Base-by-base conservation (phyloP, 2,888 invertebrate species). In the Eumerus sabulonum region DNA sequence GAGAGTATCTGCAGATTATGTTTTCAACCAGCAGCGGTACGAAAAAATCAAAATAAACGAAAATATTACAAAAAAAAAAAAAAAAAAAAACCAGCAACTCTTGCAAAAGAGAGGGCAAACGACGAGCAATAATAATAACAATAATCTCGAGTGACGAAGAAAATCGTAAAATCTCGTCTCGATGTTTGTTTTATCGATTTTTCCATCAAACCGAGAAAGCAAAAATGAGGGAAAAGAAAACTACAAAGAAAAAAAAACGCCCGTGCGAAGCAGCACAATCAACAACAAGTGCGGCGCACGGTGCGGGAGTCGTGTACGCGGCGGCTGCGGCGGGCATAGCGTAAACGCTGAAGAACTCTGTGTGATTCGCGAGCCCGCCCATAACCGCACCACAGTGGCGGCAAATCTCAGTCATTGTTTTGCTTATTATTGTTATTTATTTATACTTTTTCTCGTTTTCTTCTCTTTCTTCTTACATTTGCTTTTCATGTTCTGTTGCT, bases 1-100 rank as follows among this genome's bases (percentile, higher is more conserved):
- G 88, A 88, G 86, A 87, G 86, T 84, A 87, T 88, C 84, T 88
- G 88, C 85, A 87, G 89, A 85, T 86, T 89, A 82, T 88, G 88
- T 83, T 88, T 88, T 84, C 88, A 88, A 84, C 87, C 88, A 85
- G 89, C 88, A 83, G 87, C 86, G 85, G 86, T 86, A 83, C 84
- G 84, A 84, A 60, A 59, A 72, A 57, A n/a, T 62, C 66, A 48
- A 68, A 60, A 63, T 51, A 76, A 50, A 47, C 53, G 53, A 40
- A 62, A 54, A 9, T 60, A 60, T 47, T 66, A 73, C 50, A 27
- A 48, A 27, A 19, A 73, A 62, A 18, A 45, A 13, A 64, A 51
- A 76, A 57, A 50, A 71, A 77, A 76, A 72, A 62, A 54, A 73
- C 62, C 74, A 63, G 59, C 59, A 60, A 76, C 60, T 59, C 48